These are phyloP conservation scores for Amazona vittata DNA, from an alignment of 2,113 vertebrate species.

Conservation along the genomic window DNA sequence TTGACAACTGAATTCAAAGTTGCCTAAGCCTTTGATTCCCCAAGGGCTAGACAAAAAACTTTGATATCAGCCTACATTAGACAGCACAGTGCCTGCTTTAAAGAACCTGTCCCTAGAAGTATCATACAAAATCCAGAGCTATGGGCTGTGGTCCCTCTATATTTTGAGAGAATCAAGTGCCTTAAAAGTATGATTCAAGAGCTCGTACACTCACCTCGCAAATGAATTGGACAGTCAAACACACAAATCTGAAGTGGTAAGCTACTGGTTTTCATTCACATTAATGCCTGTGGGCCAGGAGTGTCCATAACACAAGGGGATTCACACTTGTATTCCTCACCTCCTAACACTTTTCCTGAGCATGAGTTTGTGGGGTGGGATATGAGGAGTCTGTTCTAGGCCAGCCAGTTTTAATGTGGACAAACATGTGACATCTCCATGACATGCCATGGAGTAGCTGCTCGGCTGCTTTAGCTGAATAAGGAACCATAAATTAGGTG, in stretches of 20 bases:
- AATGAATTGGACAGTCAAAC: neutral
- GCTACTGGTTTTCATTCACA: neutral
- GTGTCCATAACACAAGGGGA: neutral
- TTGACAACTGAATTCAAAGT: slow-evolving; percentile 1
- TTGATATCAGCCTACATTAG: neutral
- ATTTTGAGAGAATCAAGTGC: neutral
- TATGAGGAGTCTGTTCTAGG: neutral
- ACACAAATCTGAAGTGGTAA: neutral
- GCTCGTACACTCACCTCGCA: neutral
- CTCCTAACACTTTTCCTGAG: neutral
- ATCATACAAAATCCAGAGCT: neutral
- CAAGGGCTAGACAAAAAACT: neutral
- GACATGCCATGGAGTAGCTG: neutral
- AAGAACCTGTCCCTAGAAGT: neutral
- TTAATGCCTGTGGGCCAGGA: neutral
- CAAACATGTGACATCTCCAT: neutral
- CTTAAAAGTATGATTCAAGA: neutral
- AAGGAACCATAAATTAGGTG: neutral
- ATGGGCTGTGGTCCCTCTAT: neutral
- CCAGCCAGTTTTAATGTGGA: neutral
- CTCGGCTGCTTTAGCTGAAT: neutral
- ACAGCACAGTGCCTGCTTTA: neutral
- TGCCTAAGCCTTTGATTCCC: neutral
- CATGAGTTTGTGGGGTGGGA: neutral
- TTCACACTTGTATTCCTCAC: neutral